Conservation (phyloP, 2,888 invertebrate genomes). For the Parochlus steinenii region DNA sequence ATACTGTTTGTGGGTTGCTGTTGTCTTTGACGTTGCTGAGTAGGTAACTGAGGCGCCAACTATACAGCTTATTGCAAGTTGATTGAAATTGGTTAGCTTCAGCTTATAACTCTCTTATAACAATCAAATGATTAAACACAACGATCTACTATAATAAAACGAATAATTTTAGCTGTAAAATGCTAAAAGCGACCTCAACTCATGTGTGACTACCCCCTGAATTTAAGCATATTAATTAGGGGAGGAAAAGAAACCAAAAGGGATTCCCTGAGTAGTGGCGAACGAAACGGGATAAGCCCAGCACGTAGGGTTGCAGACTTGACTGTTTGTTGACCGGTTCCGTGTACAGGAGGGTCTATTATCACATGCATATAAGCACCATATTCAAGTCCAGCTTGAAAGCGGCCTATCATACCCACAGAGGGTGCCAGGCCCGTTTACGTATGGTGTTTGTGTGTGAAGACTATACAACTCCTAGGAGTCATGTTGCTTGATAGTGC, state of each 20-base stretch:
- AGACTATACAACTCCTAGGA: constrained; percentile 22
- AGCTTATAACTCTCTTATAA: too few species aligned
- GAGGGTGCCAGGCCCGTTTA: constrained; percentile 38
- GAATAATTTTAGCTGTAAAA: too few species aligned
- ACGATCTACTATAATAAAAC: too few species aligned
- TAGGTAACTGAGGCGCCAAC: constrained; percentile 12
- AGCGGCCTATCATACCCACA: constrained; percentile 33
- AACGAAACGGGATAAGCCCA: constrained; percentile 45
- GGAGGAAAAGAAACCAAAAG: constrained; percentile 53
- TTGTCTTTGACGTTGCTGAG: constrained; percentile 6
- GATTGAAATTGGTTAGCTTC: too few species aligned
- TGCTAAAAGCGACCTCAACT: constrained; percentile 31
- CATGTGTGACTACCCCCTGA: constrained; percentile 32
- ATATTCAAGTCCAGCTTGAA: constrained; percentile 36
- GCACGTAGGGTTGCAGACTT: constrained; percentile 35
- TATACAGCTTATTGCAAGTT: constrained; percentile 11
- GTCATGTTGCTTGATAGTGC: constrained; percentile 45
- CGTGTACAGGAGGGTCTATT: constrained; percentile 34
- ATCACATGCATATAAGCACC: constrained; percentile 15
- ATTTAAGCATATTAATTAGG: constrained; percentile 53
- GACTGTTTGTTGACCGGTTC: constrained; percentile 32
- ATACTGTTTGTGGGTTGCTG: not conserved
- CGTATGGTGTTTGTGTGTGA: constrained; percentile 16
- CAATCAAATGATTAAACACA: too few species aligned
- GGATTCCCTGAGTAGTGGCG: constrained; percentile 46